Percentiles rank a stretch among this genome's conserved stretches.
Conservation (phyloP, 2,888 invertebrate genomes). For the Hemaris fuciformis region DNA sequence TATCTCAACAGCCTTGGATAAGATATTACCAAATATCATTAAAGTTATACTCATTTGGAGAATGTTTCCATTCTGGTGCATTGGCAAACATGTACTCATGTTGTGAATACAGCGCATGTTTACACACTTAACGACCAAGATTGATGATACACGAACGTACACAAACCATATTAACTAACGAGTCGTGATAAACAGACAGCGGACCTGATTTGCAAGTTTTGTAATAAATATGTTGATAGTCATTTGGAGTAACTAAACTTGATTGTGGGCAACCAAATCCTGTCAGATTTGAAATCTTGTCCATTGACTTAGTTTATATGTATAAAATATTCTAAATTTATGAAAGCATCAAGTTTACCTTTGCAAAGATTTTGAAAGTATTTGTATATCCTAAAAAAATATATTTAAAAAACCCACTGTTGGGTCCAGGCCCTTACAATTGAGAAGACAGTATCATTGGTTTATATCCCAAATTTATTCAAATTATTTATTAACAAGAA, state of each 20-base stretch:
- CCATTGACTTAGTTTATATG: no score
- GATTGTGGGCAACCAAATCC: background rate
- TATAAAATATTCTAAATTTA: no score
- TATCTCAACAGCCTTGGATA: background rate
- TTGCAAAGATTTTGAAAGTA: background rate
- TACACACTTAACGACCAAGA: background rate
- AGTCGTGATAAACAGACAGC: background rate
- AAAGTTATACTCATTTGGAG: background rate
- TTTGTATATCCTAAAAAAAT: no score
- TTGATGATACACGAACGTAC: background rate
- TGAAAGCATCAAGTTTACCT: no score
- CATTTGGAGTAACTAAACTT: background rate
- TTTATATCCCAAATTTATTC: no score
- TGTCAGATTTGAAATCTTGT: no score
- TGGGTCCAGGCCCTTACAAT: no score
- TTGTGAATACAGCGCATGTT: background rate
- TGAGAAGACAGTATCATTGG: no score
- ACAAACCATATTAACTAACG: constrained; percentile 1
- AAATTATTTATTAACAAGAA: no score
- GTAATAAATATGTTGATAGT: background rate
- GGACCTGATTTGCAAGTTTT: background rate
- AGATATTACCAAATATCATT: background rate
- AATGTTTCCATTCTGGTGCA: background rate
- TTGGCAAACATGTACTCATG: background rate
- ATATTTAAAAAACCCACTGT: no score